A percentile compares a stretch with the other conserved stretches of the same genome.
These are phyloP conservation scores for Archocentrus centrarchus DNA, from an alignment of 2,113 vertebrate species.

Conservation along the genomic window DNA sequence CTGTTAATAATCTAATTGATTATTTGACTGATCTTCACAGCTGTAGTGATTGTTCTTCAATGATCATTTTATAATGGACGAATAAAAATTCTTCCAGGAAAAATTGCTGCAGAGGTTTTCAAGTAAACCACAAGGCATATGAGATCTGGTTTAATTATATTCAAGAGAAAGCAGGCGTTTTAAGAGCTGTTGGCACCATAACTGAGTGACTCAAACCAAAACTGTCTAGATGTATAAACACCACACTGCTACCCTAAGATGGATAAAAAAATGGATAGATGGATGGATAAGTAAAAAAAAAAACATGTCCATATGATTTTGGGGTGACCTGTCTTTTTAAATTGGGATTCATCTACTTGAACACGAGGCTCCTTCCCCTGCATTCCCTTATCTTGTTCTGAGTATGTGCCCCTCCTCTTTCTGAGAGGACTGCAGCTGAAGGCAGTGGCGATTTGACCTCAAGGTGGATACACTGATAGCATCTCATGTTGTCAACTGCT, in stretches of 20 bases:
- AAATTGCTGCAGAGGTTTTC: neutral
- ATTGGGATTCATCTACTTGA: slow-evolving; percentile 3
- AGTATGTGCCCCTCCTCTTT: neutral
- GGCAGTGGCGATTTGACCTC: slow-evolving; percentile 27
- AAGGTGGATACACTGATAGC: slow-evolving; percentile 41
- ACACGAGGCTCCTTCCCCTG: slow-evolving; percentile 7
- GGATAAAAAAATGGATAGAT: neutral
- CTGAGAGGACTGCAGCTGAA: slow-evolving; percentile 9
- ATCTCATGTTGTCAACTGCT: slow-evolving; percentile 50
- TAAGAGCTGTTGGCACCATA: neutral
- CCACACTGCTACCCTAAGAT: neutral
- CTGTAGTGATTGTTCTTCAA: neutral
- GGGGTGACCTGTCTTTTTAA: neutral
- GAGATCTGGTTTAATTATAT: neutral
- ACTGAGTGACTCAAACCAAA: neutral
- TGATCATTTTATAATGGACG: neutral
- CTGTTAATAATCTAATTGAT: neutral
- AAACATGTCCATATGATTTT: neutral
- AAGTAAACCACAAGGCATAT: neutral
- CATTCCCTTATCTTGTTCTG: slow-evolving; percentile 26
- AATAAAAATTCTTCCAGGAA: neutral
- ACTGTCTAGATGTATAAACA: neutral
- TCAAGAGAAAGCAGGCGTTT: neutral
- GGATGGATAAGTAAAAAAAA: neutral
- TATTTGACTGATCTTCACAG: neutral